Conservation (phyloP, 1,140 invertebrate genomes). For the Pseudomyrmex cubaensis region DNA sequence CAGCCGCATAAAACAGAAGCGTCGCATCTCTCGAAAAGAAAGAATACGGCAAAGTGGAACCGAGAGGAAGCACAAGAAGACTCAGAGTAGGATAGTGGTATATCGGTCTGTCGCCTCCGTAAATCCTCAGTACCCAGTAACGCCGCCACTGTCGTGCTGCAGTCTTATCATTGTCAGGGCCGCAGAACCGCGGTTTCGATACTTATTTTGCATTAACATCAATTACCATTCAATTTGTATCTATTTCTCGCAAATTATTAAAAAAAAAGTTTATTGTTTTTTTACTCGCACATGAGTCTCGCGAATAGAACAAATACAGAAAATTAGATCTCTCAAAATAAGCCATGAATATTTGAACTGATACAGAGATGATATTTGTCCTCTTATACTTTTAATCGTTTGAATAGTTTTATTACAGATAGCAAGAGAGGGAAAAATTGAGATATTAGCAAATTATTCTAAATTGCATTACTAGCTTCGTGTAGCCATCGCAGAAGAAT, state of each 20-base stretch:
- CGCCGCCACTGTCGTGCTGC: conserved; percentile 73
- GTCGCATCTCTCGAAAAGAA: conserved; percentile 52
- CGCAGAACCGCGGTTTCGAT: conserved; percentile 65
- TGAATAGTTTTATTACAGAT: not conserved
- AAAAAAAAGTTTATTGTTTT: not conserved
- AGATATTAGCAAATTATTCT: not conserved
- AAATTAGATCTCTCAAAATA: not conserved
- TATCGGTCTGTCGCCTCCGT: conserved; percentile 78
- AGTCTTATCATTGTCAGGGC: conserved; percentile 77
- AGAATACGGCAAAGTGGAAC: conserved; percentile 67
- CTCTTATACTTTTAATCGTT: not conserved
- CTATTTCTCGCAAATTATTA: not conserved
- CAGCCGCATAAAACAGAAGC: conserved; percentile 62
- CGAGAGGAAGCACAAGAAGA: conserved; percentile 67
- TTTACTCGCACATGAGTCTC: not conserved
- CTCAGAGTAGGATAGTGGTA: conserved; percentile 68
- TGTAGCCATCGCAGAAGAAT: not conserved
- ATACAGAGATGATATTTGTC: not conserved
- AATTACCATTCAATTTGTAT: not conserved
- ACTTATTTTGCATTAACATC: conserved; percentile 10
- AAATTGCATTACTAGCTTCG: not conserved
- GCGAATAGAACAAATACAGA: not conserved
- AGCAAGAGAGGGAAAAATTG: not conserved
- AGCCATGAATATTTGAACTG: no score
- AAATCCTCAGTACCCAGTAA: conserved; percentile 75